Evolutionary conservation across 2,888 invertebrate species (phyloP).

Genomic region (Poecilobothrus nobilitatus): DNA sequence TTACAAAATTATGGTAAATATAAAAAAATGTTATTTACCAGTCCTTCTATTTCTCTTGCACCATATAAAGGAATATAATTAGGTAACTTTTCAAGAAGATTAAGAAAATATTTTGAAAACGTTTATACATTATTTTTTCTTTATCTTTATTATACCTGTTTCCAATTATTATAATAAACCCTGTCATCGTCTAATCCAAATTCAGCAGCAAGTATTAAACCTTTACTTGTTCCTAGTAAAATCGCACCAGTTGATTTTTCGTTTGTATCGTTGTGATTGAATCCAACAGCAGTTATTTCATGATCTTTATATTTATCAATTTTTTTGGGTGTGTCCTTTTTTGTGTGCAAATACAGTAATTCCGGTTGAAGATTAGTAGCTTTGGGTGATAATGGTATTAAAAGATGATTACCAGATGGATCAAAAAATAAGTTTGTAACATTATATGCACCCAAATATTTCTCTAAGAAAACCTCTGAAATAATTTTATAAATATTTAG

Average conservation of each 20-base stretch:
- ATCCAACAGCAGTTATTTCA: conserved; percentile 84
- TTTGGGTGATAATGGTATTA: conserved; percentile 60
- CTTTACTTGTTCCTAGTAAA: conserved; percentile 80
- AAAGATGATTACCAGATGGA: conserved; percentile 75
- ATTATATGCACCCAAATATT: conserved; percentile 37
- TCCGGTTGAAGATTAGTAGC: conserved; percentile 52
- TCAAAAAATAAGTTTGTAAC: conserved; percentile 52
- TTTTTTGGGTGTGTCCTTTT: conserved; percentile 63
- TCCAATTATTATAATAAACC: conserved; percentile 76
- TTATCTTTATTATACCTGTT: conserved; percentile 56
- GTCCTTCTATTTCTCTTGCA: conserved; percentile 63
- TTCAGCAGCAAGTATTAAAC: conserved; percentile 84
- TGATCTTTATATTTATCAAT: conserved; percentile 49
- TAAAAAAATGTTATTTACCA: conserved; percentile 49
- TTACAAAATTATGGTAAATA: conserved; percentile 12
- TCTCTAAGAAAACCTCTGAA: conserved; percentile 38
- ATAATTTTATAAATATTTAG: neutral
- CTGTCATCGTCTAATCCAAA: conserved; percentile 72
- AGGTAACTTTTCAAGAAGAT: conserved; percentile 51
- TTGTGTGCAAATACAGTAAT: conserved; percentile 70
- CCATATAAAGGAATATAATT: conserved; percentile 67
- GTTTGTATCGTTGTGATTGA: conserved; percentile 68
- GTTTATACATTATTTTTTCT: too few relatives aligned
- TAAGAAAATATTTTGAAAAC: neutral
- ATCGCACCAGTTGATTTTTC: conserved; percentile 71